Base-by-base conservation (phyloP, 2,797 vertebrate species). In the Australoheros facetus region DNA sequence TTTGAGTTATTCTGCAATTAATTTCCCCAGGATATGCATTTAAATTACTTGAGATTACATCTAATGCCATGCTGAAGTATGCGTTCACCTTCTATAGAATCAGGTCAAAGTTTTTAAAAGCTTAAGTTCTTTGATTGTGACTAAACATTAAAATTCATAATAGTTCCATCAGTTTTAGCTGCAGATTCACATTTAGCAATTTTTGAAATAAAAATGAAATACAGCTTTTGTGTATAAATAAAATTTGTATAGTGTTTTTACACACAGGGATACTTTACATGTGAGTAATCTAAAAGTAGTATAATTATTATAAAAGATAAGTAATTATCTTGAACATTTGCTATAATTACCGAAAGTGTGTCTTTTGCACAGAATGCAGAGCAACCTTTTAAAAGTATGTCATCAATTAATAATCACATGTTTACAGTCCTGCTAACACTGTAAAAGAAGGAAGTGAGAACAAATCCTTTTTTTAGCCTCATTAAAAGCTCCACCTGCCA, bases 401-500 rank as follows among this genome's bases (percentile, higher is more conserved):
- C 80, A 85, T 85, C 45, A 83, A 60, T 9, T 54, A 58, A 86
- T 76, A 59, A 79, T 57, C 19, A 58, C n/a, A 11, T 66, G 59
- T 37, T 54, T 58, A 64, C 34, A 77, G 56, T 73, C 45, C 56
- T 12, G 58, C 1, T 1, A 60, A 77, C 13, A 17, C 7, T 6
- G 17, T 32, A 64, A 2, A 69, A 55, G 32, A n/a, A 62, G 14
- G 73, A 42, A 59, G 53, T 76, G 62, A 69, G 79, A 79, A 81
- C 56, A 58, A 83, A 77, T 80, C 55, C 56, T 77, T 66, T 82
- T 30, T 71, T 73, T 2, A 42, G 23, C 8, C 87, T 83, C 75
- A 86, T 89, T 91, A 88, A 59, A 56, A 71, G 56, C 73, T 81
- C 69, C 86, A 86, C 89, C 88, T 90, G 80, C 77, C 82, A 84